Conservation (phyloP, 2,113 vertebrate genomes). For the Chunga burmeisteri region DNA sequence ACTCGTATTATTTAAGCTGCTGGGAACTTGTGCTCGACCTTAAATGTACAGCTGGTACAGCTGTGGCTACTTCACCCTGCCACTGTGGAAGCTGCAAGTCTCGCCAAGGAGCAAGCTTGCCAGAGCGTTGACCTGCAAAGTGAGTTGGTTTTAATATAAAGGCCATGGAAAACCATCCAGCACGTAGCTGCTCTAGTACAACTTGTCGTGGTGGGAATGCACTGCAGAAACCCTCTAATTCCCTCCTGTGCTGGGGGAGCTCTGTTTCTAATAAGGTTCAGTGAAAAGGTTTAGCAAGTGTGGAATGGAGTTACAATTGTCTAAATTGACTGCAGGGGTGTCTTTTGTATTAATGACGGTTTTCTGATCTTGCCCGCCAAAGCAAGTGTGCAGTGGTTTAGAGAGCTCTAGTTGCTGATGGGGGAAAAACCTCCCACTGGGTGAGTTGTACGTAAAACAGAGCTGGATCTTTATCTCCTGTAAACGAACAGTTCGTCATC, state of each 20-base stretch:
- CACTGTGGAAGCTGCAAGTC: conserved; percentile 8
- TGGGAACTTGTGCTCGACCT: neutral
- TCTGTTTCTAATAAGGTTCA: neutral
- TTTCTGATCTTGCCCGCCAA: neutral
- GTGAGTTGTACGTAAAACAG: too few relatives aligned
- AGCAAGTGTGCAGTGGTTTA: neutral
- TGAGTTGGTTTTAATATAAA: neutral
- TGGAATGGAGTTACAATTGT: neutral
- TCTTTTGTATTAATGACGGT: neutral
- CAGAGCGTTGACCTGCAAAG: conserved; percentile 17
- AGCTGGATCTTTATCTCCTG: neutral
- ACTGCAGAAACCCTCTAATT: neutral
- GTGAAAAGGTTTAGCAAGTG: conserved; percentile 32
- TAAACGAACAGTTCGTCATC: accelerated
- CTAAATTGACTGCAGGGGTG: neutral
- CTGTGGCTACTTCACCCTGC: conserved; percentile 23
- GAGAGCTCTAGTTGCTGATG: neutral
- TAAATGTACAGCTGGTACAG: conserved; percentile 25
- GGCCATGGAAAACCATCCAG: neutral
- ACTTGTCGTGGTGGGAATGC: neutral
- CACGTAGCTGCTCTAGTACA: neutral
- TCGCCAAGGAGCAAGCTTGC: neutral
- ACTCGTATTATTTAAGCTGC: neutral
- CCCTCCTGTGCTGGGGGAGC: neutral
- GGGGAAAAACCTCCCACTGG: neutral